Base-by-base conservation (phyloP, 64 coral and sea anemone genomes). In the Stichodactyla mertensii region DNA sequence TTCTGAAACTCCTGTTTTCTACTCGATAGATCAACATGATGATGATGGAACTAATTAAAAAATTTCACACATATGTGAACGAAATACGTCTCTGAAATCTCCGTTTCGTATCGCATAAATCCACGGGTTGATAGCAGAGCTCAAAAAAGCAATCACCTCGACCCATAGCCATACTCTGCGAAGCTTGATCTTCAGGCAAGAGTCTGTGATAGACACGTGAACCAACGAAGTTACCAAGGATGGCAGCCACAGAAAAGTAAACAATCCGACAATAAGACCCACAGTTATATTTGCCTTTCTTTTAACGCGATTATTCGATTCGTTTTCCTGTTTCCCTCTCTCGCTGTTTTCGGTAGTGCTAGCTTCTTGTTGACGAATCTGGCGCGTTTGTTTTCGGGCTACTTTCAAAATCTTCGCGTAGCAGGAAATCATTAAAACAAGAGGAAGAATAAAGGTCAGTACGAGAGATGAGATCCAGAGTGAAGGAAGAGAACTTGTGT, bases 361-460 rank as follows among this genome's bases (percentile, higher is more conserved):
- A 57, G 55, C 59, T 56, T 6, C 81, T 74, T 20, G 89, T 67
- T 55, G 52, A 4, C 79, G 57, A 19, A 94, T 94, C 20, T 77
- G 86, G 16, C 80, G 79, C 51, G 64, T 84, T 51, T 94, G 89
- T 36, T 56, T 81, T 84, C 79, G 84, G 0, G 89, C 93, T 4
- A 66, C 79, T 83, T 70, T 83, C 23, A 91, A 88, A 26, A 94
- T 94, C 53, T 87, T 69, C 4, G 61, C 88, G 86, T 94, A 94
- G 28, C 89, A 94, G 54, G 91, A 91, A 10, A 87, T 78, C 24
- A 94, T 94, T 1, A 94, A 18, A 18, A 86, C 55, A 82, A 94
- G 87, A 5, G 93, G 93, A 36, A 94, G 81, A 55, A 94, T 90
- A 51, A 94, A 87, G 10, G 93, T 91, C 6, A 91, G 52, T 60